Base-by-base conservation (phyloP, 2,113 vertebrate genomes). In the Strigops habroptila region DNA sequence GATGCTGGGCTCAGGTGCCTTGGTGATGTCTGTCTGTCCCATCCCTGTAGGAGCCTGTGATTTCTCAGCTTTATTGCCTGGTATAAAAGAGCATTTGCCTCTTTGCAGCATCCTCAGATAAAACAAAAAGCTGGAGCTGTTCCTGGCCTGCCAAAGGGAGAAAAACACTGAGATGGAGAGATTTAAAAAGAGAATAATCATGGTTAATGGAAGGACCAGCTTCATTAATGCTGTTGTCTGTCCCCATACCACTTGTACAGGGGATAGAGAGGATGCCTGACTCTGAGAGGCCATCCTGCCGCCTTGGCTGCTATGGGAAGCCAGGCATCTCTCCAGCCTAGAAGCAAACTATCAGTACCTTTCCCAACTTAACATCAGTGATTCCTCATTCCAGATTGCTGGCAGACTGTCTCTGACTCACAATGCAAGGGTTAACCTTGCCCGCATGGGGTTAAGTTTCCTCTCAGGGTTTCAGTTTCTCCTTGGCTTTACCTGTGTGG, bases 31-130 rank as follows among this genome's bases (percentile, higher is more conserved):
- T 64, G 43, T 55, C 55, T 9, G 4, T 5, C 6, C 70, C 57
- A 1, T 27, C 15, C 67, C 71, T 21, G 14, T 1, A 13, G 37
- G 10, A n/a, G 12, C 63, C 73, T 7, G 0, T 0, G 0, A 10
- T 12, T 63, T 63, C 70, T 24, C 67, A 19, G 74, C 55, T 12
- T 14, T 18, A 1, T 8, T 44, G 30, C 18, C 17, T 8, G 39
- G 3, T 24, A 25, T 28, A 3, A 60, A 71, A 48, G 25, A 39
- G 25, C 2, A 2, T 84, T 57, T 63, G 27, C 9, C 44, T 44
- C 68, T 73, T 81, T 4, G 30, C 84, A 65, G 63, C 14, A 15
- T 18, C 12, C 18, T 44, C 27, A 4, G 10, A 41, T 23, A 17
- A 43, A 57, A 23, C 6, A 10, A 63, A 25, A 11, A 63, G 23